These are phyloP conservation scores for Nestor notabilis DNA, from an alignment of 2,113 vertebrate species.

Conservation along the genomic window DNA sequence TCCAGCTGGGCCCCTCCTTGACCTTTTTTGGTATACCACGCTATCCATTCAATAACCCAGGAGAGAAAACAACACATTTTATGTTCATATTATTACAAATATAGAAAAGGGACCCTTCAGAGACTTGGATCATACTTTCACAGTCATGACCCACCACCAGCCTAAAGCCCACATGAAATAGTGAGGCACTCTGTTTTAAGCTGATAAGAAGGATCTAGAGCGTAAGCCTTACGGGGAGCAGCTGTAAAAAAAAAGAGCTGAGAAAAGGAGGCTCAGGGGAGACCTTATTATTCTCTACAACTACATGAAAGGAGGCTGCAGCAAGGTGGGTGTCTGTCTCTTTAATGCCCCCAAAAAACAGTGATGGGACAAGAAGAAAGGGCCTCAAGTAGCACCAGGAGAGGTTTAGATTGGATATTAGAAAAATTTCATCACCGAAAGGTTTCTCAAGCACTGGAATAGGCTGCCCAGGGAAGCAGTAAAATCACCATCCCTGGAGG, in stretches of 20 bases:
- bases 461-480: neutral
- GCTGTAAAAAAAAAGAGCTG: neutral
- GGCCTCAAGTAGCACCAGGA: neutral
- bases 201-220: neutral
- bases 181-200: neutral
- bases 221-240: neutral
- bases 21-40: neutral
- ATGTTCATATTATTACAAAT: neutral
- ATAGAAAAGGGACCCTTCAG: neutral
- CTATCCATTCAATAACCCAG: neutral
- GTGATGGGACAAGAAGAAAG: neutral
- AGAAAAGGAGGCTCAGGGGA: neutral
- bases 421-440: neutral
- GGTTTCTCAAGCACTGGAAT: neutral
- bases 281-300: neutral
- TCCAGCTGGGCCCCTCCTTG: neutral
- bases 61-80: neutral
- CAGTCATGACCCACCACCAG: neutral
- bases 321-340: accelerated
- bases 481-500: neutral
- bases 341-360: neutral
- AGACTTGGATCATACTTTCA: neutral
- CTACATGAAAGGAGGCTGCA: neutral
- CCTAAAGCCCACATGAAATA: neutral
- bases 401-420: neutral